phyloP scores from a whole-genome alignment of 2,888 invertebrate genomes.

The Mythimna vitellina region DNA sequence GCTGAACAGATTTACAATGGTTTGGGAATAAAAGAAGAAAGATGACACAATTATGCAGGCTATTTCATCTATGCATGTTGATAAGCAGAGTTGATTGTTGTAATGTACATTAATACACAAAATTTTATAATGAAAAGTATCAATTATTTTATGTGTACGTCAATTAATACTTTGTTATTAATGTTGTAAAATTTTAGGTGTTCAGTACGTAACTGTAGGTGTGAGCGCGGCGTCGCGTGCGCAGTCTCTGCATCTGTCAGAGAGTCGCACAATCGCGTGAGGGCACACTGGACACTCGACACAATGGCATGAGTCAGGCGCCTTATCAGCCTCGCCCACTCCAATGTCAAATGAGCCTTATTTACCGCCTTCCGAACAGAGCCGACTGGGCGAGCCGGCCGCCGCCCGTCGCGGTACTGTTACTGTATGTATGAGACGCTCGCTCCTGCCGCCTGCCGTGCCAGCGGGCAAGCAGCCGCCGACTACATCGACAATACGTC shows the following conservation, averaged over 20 bases:
- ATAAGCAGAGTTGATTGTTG: background rate
- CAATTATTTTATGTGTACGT: background rate
- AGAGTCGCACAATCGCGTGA: background rate
- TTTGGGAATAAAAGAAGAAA: background rate
- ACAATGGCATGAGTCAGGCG: slow-evolving; percentile 37
- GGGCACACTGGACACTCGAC: background rate
- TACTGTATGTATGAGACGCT: background rate
- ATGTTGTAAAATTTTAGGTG: background rate
- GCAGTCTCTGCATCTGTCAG: background rate
- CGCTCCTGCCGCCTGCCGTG: too few species aligned
- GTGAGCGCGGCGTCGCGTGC: background rate
- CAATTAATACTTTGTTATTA: background rate
- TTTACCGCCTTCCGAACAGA: slow-evolving; percentile 10
- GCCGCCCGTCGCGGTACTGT: background rate
- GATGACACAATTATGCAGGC: background rate
- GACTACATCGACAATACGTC: background rate
- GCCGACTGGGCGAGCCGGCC: background rate
- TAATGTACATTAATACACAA: background rate
- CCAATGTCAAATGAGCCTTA: background rate
- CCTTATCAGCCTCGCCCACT: slow-evolving; percentile 47
- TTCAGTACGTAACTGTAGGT: background rate
- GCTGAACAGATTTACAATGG: background rate
- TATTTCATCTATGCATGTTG: background rate
- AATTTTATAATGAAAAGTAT: background rate
- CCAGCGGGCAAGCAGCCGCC: background rate